Evolutionary conservation across 2,113 vertebrate genomes (phyloP).

Genomic region (Heterocephalus glaber): DNA sequence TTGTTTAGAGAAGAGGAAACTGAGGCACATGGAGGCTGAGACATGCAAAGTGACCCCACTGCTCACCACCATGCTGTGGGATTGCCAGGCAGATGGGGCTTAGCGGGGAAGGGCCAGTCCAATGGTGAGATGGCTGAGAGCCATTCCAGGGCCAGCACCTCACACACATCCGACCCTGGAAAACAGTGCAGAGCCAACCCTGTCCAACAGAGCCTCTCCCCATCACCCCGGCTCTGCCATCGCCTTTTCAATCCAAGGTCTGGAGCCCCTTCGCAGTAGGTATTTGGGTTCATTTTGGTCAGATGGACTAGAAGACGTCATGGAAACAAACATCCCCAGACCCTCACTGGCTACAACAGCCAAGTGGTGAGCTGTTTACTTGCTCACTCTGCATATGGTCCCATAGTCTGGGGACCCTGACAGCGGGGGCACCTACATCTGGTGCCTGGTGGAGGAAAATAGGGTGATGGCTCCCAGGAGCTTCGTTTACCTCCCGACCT

Average conservation of each 20-base stretch:
- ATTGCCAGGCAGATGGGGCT: neutral
- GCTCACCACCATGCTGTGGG: neutral
- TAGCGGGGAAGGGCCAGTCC: neutral
- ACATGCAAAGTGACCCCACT: neutral
- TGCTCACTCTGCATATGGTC: neutral
- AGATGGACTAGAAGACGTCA: neutral
- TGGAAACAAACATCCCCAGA: neutral
- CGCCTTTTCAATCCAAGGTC: neutral
- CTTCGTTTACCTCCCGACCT: too few relatives aligned
- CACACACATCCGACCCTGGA: neutral
- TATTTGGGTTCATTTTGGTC: neutral
- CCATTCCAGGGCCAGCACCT: neutral
- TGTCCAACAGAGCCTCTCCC: neutral
- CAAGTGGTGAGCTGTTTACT: neutral
- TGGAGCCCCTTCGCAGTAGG: neutral
- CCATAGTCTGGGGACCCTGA: neutral
- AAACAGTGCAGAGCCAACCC: neutral
- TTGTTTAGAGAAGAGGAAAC: too few relatives aligned
- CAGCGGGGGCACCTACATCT: neutral
- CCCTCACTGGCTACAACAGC: neutral
- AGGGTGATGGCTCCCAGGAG: neutral
- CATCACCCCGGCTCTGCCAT: neutral
- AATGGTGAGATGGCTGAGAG: neutral
- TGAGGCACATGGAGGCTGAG: accelerated
- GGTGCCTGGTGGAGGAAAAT: neutral